These are phyloP conservation scores for Leptothorax acervorum DNA, from an alignment of 2,888 invertebrate species.

Conservation along the genomic window DNA sequence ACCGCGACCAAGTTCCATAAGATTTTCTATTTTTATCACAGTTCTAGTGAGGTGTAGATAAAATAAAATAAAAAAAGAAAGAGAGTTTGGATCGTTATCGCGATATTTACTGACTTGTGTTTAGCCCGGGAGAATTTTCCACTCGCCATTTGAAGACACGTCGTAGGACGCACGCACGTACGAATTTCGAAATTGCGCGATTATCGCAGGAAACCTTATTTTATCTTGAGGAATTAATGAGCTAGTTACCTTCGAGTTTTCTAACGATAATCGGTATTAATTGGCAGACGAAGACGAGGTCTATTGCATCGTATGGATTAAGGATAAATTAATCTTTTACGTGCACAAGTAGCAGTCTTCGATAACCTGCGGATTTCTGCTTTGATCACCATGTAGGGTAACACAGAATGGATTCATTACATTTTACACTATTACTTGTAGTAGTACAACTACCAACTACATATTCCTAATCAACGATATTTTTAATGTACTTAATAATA, in stretches of 20 bases:
- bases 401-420: background rate
- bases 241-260: slow-evolving; percentile 17
- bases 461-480: background rate
- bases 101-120: background rate
- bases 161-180: slow-evolving; percentile 33
- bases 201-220: slow-evolving; percentile 51
- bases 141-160: slow-evolving; percentile 40
- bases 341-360: background rate
- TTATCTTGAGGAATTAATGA: slow-evolving; percentile 40
- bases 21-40: slow-evolving; percentile 63
- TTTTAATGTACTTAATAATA: slow-evolving; percentile 8
- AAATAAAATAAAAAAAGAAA: slow-evolving; percentile 5
- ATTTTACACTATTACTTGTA: background rate
- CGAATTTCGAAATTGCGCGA: slow-evolving; percentile 59
- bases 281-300: slow-evolving; percentile 54
- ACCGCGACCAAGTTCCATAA: slow-evolving; percentile 54
- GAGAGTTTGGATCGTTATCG: slow-evolving; percentile 32
- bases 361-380: slow-evolving; percentile 6
- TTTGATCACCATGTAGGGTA: slow-evolving; percentile 4
- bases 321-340: slow-evolving; percentile 25
- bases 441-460: background rate
- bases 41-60: slow-evolving; percentile 57
- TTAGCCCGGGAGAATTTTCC: slow-evolving; percentile 24
- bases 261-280: slow-evolving; percentile 60
- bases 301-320: slow-evolving; percentile 35